These are phyloP conservation scores for Lordiphosa fenestrarum DNA, from an alignment of 2,888 invertebrate species.

Conservation along the genomic window DNA sequence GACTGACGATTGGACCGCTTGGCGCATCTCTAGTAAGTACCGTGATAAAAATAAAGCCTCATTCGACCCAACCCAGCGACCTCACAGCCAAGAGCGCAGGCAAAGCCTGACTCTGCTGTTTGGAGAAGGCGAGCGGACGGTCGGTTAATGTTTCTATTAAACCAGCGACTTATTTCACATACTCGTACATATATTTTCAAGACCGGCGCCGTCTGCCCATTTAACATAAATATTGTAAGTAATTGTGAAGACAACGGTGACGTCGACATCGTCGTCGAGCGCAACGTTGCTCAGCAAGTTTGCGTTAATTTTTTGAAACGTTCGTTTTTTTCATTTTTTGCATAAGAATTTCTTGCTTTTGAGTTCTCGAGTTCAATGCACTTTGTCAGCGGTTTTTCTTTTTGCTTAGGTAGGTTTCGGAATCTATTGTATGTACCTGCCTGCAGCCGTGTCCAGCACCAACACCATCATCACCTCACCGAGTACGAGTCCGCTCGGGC, in stretches of 20 bases:
- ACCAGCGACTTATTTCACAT: conserved; percentile 30
- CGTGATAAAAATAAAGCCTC: too few relatives aligned
- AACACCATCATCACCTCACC: too few relatives aligned
- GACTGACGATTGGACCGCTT: too few relatives aligned
- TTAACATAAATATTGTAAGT: conserved; percentile 69
- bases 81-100: too few relatives aligned
- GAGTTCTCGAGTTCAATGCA: conserved; percentile 67
- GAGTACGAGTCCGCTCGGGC: too few relatives aligned
- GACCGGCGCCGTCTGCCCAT: conserved; percentile 62
- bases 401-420: conserved; percentile 21
- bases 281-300: conserved; percentile 62
- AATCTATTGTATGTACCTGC: conserved; percentile 8
- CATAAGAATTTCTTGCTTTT: conserved; percentile 71
- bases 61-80: too few relatives aligned
- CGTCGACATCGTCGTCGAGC: conserved; percentile 21
- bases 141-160: conserved; percentile 24
- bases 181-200: conserved; percentile 26
- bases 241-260: conserved; percentile 53
- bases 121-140: background rate
- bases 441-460: background rate
- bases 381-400: conserved; percentile 52
- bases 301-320: conserved; percentile 64
- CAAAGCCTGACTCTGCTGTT: too few relatives aligned
- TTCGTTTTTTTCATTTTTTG: conserved; percentile 40
- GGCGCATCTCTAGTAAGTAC: too few relatives aligned